These are phyloP conservation scores for Sphinx pinastri DNA, from an alignment of 2,888 invertebrate species.

Conservation along the genomic window DNA sequence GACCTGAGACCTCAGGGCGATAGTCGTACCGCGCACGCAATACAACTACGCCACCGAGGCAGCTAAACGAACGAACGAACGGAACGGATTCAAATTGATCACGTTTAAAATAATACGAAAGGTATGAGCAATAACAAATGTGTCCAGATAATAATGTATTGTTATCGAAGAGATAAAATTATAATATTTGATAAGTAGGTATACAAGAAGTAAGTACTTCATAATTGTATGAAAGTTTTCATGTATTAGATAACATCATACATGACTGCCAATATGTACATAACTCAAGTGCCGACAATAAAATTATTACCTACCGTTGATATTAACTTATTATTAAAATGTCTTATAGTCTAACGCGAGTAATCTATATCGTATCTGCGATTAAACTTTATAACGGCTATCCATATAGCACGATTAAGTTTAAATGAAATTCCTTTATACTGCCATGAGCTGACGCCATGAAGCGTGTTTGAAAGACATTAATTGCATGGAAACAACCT, in stretches of 20 bases:
- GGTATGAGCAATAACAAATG: constrained; percentile 13
- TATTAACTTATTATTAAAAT: too few relatives aligned
- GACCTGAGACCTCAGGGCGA: too few relatives aligned
- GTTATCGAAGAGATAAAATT: constrained; percentile 14
- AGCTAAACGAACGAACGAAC: too few relatives aligned
- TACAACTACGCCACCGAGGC: too few relatives aligned
- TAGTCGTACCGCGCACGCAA: too few relatives aligned
- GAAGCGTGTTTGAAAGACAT: constrained; percentile 3
- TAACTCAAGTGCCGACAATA: neutral
- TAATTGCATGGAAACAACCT: constrained; percentile 2
- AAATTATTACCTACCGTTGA: too few relatives aligned
- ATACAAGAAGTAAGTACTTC: neutral
- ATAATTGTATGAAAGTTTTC: neutral
- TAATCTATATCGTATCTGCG: neutral
- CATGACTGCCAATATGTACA: neutral
- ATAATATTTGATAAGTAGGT: neutral
- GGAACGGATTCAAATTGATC: too few relatives aligned
- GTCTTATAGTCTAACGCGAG: neutral
- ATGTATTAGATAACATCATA: neutral
- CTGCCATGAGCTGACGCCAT: neutral
- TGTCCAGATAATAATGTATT: constrained; percentile 6
- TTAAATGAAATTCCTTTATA: neutral
- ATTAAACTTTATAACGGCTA: neutral
- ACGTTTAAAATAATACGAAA: too few relatives aligned
- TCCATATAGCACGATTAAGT: neutral